These are phyloP conservation scores for Sus cebifrons DNA, from an alignment of 2,797 vertebrate species.

Conservation along the genomic window DNA sequence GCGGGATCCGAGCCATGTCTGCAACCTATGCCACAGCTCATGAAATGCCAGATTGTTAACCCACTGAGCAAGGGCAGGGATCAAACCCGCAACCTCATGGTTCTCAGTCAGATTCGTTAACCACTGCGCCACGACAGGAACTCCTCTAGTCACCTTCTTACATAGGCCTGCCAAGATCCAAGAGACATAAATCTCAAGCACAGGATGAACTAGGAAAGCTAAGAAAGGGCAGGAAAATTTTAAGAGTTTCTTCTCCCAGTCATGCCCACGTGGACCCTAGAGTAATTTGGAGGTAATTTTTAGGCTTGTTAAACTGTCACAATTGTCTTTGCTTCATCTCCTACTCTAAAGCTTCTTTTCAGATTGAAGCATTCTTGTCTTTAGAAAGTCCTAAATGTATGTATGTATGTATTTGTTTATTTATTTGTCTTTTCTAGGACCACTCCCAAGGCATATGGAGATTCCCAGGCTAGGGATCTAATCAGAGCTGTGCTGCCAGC, in stretches of 20 bases:
- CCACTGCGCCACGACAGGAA: too few species aligned
- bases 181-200: slow-evolving; percentile 16
- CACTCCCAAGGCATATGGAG: too few species aligned
- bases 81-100: too few species aligned
- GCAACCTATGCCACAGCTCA: too few species aligned
- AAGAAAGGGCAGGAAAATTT: not conserved
- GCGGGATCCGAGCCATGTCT: too few species aligned
- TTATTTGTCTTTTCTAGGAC: too few species aligned
- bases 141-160: not conserved
- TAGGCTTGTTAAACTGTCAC: not conserved
- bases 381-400: slow-evolving; percentile 35
- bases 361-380: not conserved
- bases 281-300: slow-evolving; percentile 15
- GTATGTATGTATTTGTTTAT: too few species aligned
- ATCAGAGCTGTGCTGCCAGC: too few species aligned
- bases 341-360: not conserved
- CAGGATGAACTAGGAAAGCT: slow-evolving; percentile 16
- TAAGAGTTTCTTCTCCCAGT: not conserved
- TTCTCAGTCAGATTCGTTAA: too few species aligned
- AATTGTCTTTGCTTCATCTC: not conserved
- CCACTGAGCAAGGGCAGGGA: too few species aligned
- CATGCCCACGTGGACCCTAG: not conserved
- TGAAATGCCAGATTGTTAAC: too few species aligned
- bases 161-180: not conserved
- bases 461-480: too few species aligned